These are phyloP conservation scores for Poeciliopsis gracilis DNA, from an alignment of 2,797 vertebrate genomes.

Conservation along the genomic window DNA sequence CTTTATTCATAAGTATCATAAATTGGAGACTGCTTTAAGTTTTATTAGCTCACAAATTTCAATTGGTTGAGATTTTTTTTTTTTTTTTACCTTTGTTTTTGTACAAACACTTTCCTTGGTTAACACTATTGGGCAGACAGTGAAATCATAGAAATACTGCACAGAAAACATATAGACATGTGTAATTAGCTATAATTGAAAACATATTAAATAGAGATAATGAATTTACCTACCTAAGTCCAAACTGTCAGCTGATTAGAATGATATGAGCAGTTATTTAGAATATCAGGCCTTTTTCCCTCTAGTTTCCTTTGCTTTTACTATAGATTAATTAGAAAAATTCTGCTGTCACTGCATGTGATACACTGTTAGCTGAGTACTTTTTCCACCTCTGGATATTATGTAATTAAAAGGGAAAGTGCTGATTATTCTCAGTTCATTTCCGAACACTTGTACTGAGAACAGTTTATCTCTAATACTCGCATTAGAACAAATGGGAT, in stretches of 20 bases:
- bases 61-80: background rate
- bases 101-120: background rate
- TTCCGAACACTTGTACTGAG: background rate
- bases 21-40: background rate
- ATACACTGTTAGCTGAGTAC: background rate
- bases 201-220: background rate
- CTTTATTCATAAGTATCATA: background rate
- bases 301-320: background rate
- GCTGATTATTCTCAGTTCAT: background rate
- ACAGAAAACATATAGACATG: background rate
- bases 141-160: background rate
- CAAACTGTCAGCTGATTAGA: background rate
- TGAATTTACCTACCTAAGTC: background rate
- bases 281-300: background rate
- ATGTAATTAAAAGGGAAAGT: conserved; percentile 4
- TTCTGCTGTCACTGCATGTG: background rate
- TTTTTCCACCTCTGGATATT: conserved; percentile 35
- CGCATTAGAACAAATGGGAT: conserved; percentile 15
- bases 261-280: background rate
- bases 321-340: background rate
- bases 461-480: conserved; percentile 10
- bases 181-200: background rate
- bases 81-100: background rate
- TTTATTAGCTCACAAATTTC: background rate
- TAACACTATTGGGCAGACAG: background rate